Evolutionary conservation across 2,888 invertebrate genomes (phyloP).

Genomic region (Empis livida): DNA sequence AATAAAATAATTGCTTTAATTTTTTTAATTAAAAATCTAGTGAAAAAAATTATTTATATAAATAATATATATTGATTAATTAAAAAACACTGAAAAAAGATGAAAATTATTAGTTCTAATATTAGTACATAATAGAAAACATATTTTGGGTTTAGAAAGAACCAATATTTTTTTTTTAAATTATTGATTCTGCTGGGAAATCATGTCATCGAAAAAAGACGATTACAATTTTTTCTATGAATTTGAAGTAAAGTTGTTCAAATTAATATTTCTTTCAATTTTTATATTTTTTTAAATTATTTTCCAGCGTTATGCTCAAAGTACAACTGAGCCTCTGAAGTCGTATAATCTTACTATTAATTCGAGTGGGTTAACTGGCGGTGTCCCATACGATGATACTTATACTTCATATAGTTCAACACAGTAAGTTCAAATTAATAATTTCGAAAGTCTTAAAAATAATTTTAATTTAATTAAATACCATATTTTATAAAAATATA

Average conservation of each 20-base stretch:
- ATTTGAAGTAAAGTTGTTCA: slow-evolving; percentile 42
- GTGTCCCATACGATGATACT: slow-evolving; percentile 28
- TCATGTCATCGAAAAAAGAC: slow-evolving; percentile 27
- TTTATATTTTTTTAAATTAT: slow-evolving; percentile 1
- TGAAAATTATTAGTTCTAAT: no score
- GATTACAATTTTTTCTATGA: slow-evolving; percentile 54
- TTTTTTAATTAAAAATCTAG: neutral
- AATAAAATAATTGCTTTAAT: neutral
- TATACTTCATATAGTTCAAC: slow-evolving; percentile 34
- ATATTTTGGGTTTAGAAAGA: no score
- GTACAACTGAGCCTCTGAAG: slow-evolving; percentile 35
- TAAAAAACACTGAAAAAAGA: no score
- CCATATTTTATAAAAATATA: neutral
- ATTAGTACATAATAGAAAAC: no score
- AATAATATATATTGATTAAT: no score
- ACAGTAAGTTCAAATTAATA: slow-evolving; percentile 28
- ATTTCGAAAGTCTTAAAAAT: neutral
- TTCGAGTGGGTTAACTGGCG: slow-evolving; percentile 23
- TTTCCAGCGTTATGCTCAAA: slow-evolving; percentile 35
- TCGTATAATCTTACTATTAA: slow-evolving; percentile 36
- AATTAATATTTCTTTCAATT: neutral
- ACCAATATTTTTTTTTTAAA: no score
- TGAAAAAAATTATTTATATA: neutral
- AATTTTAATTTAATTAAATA: no score
- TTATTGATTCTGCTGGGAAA: neutral